Evolutionary conservation across 2,888 invertebrate genomes (phyloP).

Genomic region (Caenorhabditis sp.): DNA sequence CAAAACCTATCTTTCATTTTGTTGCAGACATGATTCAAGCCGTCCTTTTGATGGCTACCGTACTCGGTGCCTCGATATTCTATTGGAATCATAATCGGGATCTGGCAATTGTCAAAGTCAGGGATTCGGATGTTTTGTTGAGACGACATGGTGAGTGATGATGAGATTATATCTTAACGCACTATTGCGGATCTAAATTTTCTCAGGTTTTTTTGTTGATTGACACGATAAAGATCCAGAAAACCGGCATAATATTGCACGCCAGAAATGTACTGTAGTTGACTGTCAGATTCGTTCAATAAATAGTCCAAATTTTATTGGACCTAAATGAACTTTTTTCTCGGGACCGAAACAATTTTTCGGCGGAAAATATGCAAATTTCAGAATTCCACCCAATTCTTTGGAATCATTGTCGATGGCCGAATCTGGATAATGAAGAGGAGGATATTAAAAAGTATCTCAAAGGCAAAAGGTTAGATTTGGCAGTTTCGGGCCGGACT

Average conservation of each 20-base stretch:
- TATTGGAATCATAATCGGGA: constrained; percentile 38
- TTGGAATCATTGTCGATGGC: constrained; percentile 31
- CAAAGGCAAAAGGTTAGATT: constrained; percentile 5
- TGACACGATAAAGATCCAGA: too few species aligned
- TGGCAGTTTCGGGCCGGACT: not conserved
- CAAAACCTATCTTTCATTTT: not conserved
- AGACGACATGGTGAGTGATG: constrained; percentile 5
- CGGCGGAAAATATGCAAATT: not conserved
- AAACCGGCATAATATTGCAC: too few species aligned
- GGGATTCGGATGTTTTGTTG: constrained; percentile 19
- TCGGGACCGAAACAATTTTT: too few species aligned
- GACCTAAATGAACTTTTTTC: too few species aligned
- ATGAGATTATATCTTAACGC: not conserved
- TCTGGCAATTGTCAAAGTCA: constrained; percentile 19
- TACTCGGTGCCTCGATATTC: constrained; percentile 36
- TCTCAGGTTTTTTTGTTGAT: too few species aligned
- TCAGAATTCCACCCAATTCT: constrained; percentile 32
- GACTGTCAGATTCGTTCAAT: too few species aligned
- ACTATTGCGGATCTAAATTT: too few species aligned
- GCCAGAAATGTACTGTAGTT: too few species aligned
- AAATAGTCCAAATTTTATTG: too few species aligned
- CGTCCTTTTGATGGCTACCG: constrained; percentile 25
- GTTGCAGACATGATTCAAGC: constrained; percentile 32
- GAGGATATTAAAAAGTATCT: constrained; percentile 25
- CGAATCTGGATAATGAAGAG: constrained; percentile 28